Percentiles rank a stretch among this genome's conserved stretches.
These are phyloP conservation scores for Phengaris arion DNA, from an alignment of 2,888 invertebrate genomes.

Conservation along the genomic window DNA sequence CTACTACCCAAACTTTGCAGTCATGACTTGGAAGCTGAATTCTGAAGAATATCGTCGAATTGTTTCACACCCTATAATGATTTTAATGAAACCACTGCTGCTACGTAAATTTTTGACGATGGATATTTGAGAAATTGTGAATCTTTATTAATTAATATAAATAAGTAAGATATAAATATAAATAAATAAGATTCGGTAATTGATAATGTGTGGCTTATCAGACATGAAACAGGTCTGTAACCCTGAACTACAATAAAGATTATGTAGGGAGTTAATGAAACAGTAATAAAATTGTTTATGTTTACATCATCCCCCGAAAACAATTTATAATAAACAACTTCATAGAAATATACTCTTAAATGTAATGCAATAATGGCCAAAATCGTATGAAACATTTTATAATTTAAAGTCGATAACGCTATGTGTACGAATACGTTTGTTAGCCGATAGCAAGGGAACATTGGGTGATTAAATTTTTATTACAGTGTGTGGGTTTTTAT, in stretches of 20 bases:
- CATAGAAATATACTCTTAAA: constrained; percentile 27
- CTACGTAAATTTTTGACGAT: too few species aligned
- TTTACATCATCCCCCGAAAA: constrained; percentile 32
- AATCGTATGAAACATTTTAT: constrained; percentile 8
- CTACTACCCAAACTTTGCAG: too few species aligned
- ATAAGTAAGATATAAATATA: neutral
- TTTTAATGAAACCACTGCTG: too few species aligned
- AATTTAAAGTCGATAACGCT: neutral
- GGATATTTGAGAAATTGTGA: neutral
- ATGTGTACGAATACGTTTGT: constrained; percentile 39
- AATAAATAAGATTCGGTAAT: constrained; percentile 12
- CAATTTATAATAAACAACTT: neutral
- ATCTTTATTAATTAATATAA: neutral
- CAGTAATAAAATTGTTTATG: constrained; percentile 49
- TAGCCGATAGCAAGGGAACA: constrained; percentile 48
- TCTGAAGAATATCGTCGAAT: too few species aligned
- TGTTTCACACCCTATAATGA: too few species aligned
- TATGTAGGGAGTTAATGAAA: constrained; percentile 47
- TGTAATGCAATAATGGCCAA: neutral
- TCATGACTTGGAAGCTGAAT: too few species aligned
- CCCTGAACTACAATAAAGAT: constrained; percentile 43
- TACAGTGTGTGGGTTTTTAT: constrained; percentile 46
- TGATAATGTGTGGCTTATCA: constrained; percentile 27
- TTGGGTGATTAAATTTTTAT: constrained; percentile 53
- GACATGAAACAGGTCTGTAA: constrained; percentile 31